A percentile compares a stretch with the other conserved stretches of the same genome.
These are phyloP conservation scores for Pangasius sanitwongsei DNA, from an alignment of 2,797 vertebrate species.

Conservation along the genomic window DNA sequence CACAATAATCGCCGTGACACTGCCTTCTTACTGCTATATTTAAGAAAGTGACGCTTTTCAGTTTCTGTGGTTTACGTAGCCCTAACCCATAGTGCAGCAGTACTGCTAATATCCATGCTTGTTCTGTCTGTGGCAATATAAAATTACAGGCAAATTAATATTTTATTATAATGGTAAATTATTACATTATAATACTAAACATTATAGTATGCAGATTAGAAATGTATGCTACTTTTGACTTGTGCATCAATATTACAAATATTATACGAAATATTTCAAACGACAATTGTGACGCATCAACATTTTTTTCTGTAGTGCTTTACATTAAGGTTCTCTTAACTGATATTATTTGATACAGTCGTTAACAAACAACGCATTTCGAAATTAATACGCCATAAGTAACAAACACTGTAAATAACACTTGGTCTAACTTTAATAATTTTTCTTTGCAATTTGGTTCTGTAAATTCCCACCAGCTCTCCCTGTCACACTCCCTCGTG, in stretches of 20 bases:
- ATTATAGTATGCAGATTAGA: neutral
- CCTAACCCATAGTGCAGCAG: neutral
- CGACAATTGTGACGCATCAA: neutral
- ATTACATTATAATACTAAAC: neutral
- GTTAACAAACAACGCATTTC: neutral
- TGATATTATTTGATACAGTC: neutral
- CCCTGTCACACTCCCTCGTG: neutral
- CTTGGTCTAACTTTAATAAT: neutral
- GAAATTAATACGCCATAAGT: neutral
- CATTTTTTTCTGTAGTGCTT: rapidly evolving
- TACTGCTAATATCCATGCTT: too few species aligned
- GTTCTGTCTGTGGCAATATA: neutral
- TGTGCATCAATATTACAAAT: neutral
- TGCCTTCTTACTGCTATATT: neutral
- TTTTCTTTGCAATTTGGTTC: neutral
- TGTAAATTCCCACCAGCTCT: neutral
- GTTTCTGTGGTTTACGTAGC: neutral
- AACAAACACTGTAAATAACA: neutral
- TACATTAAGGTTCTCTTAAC: neutral
- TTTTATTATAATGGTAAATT: neutral
- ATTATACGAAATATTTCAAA: neutral
- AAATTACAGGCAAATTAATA: neutral
- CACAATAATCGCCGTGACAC: neutral
- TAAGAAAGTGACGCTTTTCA: neutral
- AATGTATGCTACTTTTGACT: too few species aligned